Conservation (phyloP, 2,888 invertebrate species). For the Cheilosia pagana region DNA sequence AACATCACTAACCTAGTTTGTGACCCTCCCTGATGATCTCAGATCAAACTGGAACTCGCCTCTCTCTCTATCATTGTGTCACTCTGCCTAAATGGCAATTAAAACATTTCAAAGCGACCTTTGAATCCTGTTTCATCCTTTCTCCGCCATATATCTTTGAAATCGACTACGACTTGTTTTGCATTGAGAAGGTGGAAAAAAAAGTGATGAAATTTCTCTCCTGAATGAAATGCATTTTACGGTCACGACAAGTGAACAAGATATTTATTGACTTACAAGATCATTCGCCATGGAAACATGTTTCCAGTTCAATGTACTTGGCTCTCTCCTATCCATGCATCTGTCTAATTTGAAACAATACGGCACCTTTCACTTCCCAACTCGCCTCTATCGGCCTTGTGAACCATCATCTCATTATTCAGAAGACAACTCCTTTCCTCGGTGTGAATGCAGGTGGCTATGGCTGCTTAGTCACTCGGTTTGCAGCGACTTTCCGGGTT, state of each 20-base stretch:
- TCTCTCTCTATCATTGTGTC: background rate
- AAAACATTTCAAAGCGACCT: background rate
- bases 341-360: slow-evolving; percentile 39
- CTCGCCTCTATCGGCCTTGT: slow-evolving; percentile 4
- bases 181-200: background rate
- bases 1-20: too few species aligned
- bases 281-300: slow-evolving; percentile 36
- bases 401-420: slow-evolving; percentile 11
- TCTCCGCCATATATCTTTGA: background rate
- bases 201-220: slow-evolving; percentile 23
- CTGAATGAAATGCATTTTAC: slow-evolving; percentile 3
- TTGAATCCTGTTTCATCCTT: background rate
- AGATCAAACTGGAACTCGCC: background rate
- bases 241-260: slow-evolving; percentile 25
- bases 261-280: slow-evolving; percentile 49
- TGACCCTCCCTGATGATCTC: too few species aligned
- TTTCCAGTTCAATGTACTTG: slow-evolving; percentile 55
- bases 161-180: background rate
- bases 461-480: slow-evolving; percentile 12
- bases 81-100: background rate
- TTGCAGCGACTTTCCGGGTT: slow-evolving; percentile 39
- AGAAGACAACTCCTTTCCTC: background rate
- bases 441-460: slow-evolving; percentile 13
- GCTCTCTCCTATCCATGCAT: slow-evolving; percentile 5
- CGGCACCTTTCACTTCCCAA: slow-evolving; percentile 59